A percentile compares a stretch with the other conserved stretches of the same genome.
Conservation (phyloP, 2,888 invertebrate species). For the Pyrrhia umbra region DNA sequence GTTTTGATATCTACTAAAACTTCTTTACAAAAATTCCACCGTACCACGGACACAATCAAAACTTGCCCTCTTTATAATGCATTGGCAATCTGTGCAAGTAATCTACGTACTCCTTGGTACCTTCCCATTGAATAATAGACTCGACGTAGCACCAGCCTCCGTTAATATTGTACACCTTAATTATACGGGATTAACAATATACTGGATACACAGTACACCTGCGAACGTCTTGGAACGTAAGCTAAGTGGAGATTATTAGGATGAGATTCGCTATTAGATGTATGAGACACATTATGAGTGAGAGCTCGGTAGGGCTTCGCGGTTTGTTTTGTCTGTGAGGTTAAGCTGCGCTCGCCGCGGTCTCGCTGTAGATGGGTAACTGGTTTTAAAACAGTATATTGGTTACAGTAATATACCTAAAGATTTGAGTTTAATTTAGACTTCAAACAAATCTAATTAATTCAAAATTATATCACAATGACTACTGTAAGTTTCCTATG, state of each 20-base stretch:
- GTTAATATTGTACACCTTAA: conserved; percentile 65
- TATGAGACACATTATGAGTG: background rate
- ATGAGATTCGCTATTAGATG: conserved; percentile 22
- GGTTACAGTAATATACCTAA: too few species aligned
- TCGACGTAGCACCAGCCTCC: conserved; percentile 58
- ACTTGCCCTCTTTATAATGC: conserved; percentile 59
- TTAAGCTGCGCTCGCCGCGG: background rate
- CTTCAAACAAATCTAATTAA: too few species aligned
- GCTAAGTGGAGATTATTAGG: conserved; percentile 53
- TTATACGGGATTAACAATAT: conserved; percentile 61
- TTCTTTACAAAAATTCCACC: too few species aligned
- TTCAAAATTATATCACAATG: too few species aligned
- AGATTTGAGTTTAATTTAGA: too few species aligned
- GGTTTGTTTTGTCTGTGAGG: background rate
- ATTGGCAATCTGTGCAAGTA: conserved; percentile 67
- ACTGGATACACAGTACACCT: conserved; percentile 50
- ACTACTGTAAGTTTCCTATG: too few species aligned
- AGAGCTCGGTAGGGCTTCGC: background rate
- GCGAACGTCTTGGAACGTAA: conserved; percentile 55
- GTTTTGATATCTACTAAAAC: too few species aligned
- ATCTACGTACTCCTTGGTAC: conserved; percentile 52
- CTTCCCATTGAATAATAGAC: conserved; percentile 74
- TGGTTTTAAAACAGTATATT: background rate
- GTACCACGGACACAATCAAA: conserved; percentile 34
- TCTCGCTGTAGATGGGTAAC: background rate